phyloP scores from a whole-genome alignment of 2,797 vertebrate species.

The Phrynocephalus guinanensis region DNA sequence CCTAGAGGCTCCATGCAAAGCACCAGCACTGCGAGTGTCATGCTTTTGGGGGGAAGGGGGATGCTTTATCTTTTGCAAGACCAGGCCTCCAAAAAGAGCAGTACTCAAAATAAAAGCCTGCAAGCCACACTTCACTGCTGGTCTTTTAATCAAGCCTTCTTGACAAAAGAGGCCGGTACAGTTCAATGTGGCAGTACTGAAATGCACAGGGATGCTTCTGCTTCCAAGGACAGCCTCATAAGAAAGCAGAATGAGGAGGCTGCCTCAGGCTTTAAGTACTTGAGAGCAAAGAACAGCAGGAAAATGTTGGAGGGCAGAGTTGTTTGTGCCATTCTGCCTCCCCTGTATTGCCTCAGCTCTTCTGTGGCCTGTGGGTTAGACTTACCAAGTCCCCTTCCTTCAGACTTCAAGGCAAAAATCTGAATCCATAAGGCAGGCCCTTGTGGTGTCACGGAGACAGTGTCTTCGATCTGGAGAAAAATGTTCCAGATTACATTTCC shows the following conservation, averaged over 20 bases:
- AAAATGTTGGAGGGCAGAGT: neutral
- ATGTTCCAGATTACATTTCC: too few relatives aligned
- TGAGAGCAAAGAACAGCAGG: neutral
- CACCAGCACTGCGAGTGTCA: constrained; percentile 1
- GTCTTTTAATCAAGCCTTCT: constrained; percentile 23
- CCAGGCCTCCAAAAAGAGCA: constrained; percentile 36
- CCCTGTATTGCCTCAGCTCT: neutral
- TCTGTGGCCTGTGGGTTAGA: neutral
- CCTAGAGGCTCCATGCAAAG: constrained; percentile 33
- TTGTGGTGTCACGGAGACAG: too few relatives aligned
- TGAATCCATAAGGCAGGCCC: too few relatives aligned
- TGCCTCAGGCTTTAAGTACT: neutral
- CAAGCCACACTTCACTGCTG: constrained; percentile 41
- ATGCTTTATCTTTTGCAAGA: constrained; percentile 14
- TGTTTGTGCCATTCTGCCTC: neutral
- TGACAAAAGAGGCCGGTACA: neutral
- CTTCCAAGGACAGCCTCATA: neutral
- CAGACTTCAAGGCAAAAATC: too few relatives aligned
- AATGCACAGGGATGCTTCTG: neutral
- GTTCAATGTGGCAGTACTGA: neutral
- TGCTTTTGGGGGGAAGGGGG: constrained; percentile 1
- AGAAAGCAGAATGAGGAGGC: neutral
- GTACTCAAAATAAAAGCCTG: constrained; percentile 47
- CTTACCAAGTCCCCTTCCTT: too few relatives aligned
- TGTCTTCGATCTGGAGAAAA: too few relatives aligned